phyloP scores from a whole-genome alignment of 53 echinoderm and acorn worm genomes.

The Luidia sarsii region DNA sequence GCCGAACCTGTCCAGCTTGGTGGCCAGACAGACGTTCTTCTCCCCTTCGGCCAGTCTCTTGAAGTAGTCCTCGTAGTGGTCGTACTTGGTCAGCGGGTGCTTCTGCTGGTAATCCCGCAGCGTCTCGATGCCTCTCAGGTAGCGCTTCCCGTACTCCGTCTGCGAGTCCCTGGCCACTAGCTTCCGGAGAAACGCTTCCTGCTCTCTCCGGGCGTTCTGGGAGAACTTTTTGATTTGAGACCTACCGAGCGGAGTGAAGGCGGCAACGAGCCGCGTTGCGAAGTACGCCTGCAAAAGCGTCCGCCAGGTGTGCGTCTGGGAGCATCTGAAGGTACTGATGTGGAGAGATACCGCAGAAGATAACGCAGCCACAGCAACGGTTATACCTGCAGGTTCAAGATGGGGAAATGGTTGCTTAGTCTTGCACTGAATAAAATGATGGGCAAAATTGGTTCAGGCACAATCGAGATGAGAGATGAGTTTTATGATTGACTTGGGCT shows the following conservation, averaged over 20 bases:
- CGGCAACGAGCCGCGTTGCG: no score
- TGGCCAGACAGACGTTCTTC: constrained; percentile 44
- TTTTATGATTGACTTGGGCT: no score
- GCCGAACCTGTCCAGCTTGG: constrained; percentile 21
- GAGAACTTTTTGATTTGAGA: not conserved
- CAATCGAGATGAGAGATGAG: no score
- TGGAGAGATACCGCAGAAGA: constrained; percentile 30
- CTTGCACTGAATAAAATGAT: no score
- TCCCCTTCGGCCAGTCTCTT: constrained; percentile 55
- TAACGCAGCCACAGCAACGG: not conserved
- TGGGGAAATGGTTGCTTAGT: no score
- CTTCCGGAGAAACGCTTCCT: constrained; percentile 24
- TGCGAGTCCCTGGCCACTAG: constrained; percentile 34
- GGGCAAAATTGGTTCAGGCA: no score
- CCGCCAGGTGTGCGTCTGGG: not conserved
- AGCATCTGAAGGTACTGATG: constrained; percentile 25
- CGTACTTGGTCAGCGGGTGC: constrained; percentile 60
- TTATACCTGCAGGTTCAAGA: not conserved
- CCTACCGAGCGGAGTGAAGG: not conserved
- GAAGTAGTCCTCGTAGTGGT: constrained; percentile 43
- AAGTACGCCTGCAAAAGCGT: not conserved
- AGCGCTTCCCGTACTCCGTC: constrained; percentile 32
- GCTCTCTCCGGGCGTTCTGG: constrained; percentile 8
- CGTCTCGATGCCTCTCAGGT: no score
- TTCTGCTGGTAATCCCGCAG: constrained; percentile 29